phyloP scores from a whole-genome alignment of 2,113 vertebrate species.

The Callopanchax toddi region DNA sequence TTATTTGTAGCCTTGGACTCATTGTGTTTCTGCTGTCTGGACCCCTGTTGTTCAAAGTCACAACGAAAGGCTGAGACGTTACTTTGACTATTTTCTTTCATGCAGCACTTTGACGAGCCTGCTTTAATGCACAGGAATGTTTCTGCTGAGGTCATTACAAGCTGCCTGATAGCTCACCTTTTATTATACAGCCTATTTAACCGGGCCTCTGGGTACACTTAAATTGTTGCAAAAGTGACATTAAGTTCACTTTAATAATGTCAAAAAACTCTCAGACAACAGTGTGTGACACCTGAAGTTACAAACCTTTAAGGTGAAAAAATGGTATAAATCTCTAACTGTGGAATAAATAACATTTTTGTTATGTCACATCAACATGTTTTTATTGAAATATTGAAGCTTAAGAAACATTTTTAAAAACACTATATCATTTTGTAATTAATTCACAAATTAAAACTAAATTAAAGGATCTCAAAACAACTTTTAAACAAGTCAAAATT shows the following conservation, averaged over 20 bases:
- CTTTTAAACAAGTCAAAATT: too few species aligned
- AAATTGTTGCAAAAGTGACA: constrained; percentile 12
- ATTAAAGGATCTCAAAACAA: too few species aligned
- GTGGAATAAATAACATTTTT: too few species aligned
- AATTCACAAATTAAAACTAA: too few species aligned
- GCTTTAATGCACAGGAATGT: neutral
- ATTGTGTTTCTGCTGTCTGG: constrained; percentile 55
- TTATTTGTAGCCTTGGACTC: constrained; percentile 77
- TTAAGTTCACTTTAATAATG: constrained; percentile 6
- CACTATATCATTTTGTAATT: too few species aligned
- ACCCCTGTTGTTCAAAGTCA: constrained; percentile 59
- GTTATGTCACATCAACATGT: too few species aligned
- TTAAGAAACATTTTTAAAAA: too few species aligned
- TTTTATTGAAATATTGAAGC: too few species aligned
- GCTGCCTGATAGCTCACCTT: neutral
- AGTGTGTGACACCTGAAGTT: too few species aligned
- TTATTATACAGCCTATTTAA: constrained; percentile 12
- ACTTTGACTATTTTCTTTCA: neutral
- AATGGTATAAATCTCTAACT: neutral
- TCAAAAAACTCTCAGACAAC: neutral
- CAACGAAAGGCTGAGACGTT: neutral
- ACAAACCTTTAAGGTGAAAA: too few species aligned
- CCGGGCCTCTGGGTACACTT: neutral
- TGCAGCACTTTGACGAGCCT: neutral
- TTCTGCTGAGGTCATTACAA: neutral